phyloP scores from a whole-genome alignment of 1,140 invertebrate genomes.

The Plectus sambesii region DNA sequence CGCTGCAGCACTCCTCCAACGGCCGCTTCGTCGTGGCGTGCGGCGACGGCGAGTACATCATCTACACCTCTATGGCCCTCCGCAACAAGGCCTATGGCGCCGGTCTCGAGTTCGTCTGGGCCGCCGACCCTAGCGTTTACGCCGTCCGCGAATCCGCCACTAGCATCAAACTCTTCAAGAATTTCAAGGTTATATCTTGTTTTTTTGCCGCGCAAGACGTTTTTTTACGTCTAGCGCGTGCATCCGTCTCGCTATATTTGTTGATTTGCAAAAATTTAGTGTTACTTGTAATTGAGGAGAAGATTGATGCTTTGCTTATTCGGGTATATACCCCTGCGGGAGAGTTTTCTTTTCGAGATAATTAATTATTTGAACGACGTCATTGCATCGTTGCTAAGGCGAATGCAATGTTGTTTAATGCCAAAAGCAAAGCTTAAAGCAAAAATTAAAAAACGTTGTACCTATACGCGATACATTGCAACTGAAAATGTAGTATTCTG shows the following conservation, averaged over 20 bases:
- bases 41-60: slow-evolving; percentile 98
- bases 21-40: slow-evolving; percentile 91
- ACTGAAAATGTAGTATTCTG: too few species aligned
- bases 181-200: slow-evolving; percentile 98
- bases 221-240: slow-evolving; percentile 7
- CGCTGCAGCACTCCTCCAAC: slow-evolving; percentile 94
- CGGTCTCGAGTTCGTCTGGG: slow-evolving; percentile 98
- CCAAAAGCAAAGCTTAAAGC: too few species aligned
- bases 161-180: slow-evolving; percentile 86
- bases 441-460: too few species aligned
- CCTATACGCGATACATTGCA: too few species aligned
- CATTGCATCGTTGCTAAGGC: too few species aligned
- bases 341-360: too few species aligned
- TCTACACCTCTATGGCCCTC: slow-evolving; percentile 96
- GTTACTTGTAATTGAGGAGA: too few species aligned
- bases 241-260: slow-evolving; percentile 2
- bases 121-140: slow-evolving; percentile 85
- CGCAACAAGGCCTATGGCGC: slow-evolving; percentile 96
- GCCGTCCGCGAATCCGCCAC: slow-evolving; percentile 77
- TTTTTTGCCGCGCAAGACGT: slow-evolving; percentile 73
- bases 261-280: slow-evolving; percentile 26
- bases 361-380: too few species aligned
- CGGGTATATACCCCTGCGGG: too few species aligned
- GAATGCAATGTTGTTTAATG: too few species aligned
- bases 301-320: too few species aligned